Evolutionary conservation across 2,888 invertebrate genomes (phyloP), one percentile per base, ranked within the genome.

Genomic region (Synanthedon andrenaeformis): DNA sequence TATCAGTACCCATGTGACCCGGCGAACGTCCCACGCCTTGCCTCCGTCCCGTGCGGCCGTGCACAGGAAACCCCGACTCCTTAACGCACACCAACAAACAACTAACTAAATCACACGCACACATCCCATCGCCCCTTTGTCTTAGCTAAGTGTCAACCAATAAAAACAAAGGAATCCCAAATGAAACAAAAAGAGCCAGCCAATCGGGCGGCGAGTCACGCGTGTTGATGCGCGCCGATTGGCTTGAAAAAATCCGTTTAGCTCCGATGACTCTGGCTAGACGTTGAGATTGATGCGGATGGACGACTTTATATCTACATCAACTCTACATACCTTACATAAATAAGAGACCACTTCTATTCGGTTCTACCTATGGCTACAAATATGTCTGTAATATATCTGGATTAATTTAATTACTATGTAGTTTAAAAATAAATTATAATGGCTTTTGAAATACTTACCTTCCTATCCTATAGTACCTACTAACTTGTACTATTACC

Each of bases 81-180:
- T 87, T 84, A 85, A 84, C 86, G 19, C 82, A 82, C 83, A 84
- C 85, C 69, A 60, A 61, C 69, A 68, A 60, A 57, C 60, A 64
- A 61, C 68, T 69, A 67, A 70, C 74, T 74, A 76, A 76, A 76
- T 72, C 74, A 64, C 70, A 80, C 85, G 66, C 85, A 83, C 79
- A 81, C 82, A 78, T 59, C 65, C 60, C 65, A 68, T 74, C 82
- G 78, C 84, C 87, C 87, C 86, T 84, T 87, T 87, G 87, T 87
- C 86, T 87, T 87, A 87, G 82, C 82, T 84, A 86, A 87, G 87
- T 87, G 87, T 86, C 87, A 86, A 87, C 87, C 87, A 87, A 87
- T 87, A 87, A 87, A 87, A 87, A 87, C 87, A 87, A 87, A 87
- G 87, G 87, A 85, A 82, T 81, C 77, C 75, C 83, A 86, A 85